A percentile compares a stretch with the other conserved stretches of the same genome.
These are phyloP conservation scores for Hippopotamus amphibius DNA, from an alignment of 2,113 vertebrate species.

Conservation along the genomic window DNA sequence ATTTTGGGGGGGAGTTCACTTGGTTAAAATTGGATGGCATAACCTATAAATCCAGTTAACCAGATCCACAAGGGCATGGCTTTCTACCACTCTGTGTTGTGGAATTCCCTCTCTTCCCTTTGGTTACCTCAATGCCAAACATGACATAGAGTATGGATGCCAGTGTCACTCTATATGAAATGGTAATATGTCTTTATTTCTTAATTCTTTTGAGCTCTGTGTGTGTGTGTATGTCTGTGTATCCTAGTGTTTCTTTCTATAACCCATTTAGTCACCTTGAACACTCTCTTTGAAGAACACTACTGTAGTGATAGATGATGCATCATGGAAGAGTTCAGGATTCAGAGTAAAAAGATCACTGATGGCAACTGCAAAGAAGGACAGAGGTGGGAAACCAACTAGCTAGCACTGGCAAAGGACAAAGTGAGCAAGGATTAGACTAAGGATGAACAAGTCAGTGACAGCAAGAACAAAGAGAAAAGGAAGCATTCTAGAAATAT, in stretches of 20 bases:
- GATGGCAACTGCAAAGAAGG: neutral
- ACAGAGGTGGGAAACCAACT: neutral
- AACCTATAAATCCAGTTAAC: neutral
- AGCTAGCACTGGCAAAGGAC: neutral
- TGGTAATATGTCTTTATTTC: neutral
- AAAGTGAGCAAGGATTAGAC: neutral
- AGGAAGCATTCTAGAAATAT: neutral
- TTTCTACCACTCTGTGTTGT: neutral
- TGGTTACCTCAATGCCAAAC: neutral
- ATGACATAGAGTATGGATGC: neutral
- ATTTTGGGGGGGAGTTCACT: neutral
- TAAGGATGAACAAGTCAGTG: neutral
- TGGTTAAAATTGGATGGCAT: neutral
- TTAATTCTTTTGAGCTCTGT: neutral
- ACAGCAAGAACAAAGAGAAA: neutral
- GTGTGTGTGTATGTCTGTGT: neutral
- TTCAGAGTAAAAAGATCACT: neutral
- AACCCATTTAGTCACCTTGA: neutral
- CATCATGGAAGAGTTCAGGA: neutral
- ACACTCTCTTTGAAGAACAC: neutral
- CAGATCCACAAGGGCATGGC: neutral
- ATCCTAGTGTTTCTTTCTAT: neutral
- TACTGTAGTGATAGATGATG: neutral
- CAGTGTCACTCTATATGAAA: neutral
- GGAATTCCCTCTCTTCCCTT: neutral